Evolutionary conservation across 2,888 invertebrate genomes (phyloP), one percentile per base, ranked within the genome.

Genomic region (Pyrochroa serraticornis): DNA sequence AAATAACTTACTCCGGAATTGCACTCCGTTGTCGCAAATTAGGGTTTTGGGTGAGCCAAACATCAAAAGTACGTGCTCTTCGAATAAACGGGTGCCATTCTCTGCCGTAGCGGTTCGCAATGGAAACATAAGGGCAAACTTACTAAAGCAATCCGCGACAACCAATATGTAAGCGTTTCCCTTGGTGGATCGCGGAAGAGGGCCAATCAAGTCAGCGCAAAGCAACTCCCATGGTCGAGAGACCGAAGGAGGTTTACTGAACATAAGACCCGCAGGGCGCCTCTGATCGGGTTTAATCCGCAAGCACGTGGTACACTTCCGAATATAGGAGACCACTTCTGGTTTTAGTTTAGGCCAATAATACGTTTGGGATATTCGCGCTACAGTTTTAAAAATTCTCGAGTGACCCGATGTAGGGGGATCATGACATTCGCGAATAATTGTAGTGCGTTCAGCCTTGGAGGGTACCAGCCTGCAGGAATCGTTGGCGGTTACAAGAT

Each of bases 11-110:
- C 42, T 44, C 0, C 42, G 8, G 41, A 68, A 66, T 39, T 70
- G 67, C 3, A 30, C 51, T 1, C 68, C 68, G 48, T 70, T 70
- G 51, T 70, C 69, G 9, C 64, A 63, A 9, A 64, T 56, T 0
- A 70, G 8, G 2, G 9, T 49, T 51, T 63, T 57, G 0, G 66
- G 68, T 6, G 65, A 62, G 2, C 67, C 68, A 39, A 60, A 69
- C 3, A 53, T 35, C 3, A 56, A 44, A 32, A 69, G 64, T 1
- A 65, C 49, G 8, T 41, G 22, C 30, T 58, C 47, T 10, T 63
- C 63, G 0, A 59, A 0, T 10, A 8, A 1, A 12, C 56, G 31
- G 1, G 9, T 14, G 5, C 59, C 6, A 1, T 33, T 12, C n/a
- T n/a, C 8, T 8, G 53, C 49, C 1, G 48, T 59, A 0, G 53